Evolutionary conservation across 2,113 vertebrate genomes (phyloP).

Genomic region (Sterrhoptilus dennistouni): DNA sequence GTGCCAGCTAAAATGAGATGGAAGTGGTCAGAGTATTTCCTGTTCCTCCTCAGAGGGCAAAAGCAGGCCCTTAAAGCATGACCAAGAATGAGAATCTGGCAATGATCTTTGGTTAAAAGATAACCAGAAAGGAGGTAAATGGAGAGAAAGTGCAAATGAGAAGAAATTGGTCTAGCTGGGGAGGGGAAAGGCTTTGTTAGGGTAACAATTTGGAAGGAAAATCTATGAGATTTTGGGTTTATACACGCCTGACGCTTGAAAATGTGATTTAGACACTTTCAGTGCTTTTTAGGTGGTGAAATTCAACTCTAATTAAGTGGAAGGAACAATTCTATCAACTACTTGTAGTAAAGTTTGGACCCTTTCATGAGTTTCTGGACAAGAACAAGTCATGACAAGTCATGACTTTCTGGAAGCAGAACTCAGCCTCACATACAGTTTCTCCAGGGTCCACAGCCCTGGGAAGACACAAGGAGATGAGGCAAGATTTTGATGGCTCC

Average conservation of each 20-base stretch:
- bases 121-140: constrained; percentile 12
- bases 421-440: background rate
- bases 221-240: background rate
- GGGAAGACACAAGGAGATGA: background rate
- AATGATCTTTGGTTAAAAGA: constrained; percentile 19
- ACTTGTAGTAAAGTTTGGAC: background rate
- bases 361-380: background rate
- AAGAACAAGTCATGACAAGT: no score
- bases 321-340: background rate
- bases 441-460: background rate
- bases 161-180: background rate
- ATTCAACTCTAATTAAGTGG: background rate
- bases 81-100: constrained; percentile 1
- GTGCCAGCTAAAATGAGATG: background rate
- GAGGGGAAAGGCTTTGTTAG: background rate
- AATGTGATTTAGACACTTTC: background rate
- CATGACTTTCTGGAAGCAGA: background rate
- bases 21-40: background rate
- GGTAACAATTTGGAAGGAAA: background rate
- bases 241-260: background rate
- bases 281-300: background rate
- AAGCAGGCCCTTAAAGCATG: background rate
- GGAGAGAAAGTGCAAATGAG: constrained; percentile 19
- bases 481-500: background rate
- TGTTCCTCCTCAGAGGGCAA: background rate